Evolutionary conservation across 2,797 vertebrate genomes (phyloP).

Genomic region (Cygnus olor): DNA sequence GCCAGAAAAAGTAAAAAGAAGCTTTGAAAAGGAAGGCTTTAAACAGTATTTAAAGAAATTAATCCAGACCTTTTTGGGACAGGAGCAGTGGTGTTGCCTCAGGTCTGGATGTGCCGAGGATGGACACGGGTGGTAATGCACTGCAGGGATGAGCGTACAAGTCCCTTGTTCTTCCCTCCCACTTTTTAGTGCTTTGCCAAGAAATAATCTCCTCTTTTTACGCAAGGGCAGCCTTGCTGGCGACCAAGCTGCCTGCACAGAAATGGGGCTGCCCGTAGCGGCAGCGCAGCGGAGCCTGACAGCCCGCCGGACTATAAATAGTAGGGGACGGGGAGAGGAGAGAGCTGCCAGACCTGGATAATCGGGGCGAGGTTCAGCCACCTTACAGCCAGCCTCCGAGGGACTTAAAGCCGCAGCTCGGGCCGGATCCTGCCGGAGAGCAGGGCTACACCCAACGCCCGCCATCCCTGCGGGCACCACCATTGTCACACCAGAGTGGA

Average conservation of each 20-base stretch:
- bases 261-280: neutral
- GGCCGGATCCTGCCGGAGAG: neutral
- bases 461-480: neutral
- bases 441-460: fast-evolving
- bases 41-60: neutral
- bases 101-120: neutral
- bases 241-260: neutral
- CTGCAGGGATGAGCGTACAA: neutral
- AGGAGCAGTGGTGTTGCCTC: neutral
- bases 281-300: neutral
- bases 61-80: neutral
- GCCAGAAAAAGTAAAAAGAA: neutral
- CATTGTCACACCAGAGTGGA: fast-evolving
- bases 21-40: neutral
- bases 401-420: slow-evolving; percentile 23
- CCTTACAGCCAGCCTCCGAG: neutral
- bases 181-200: neutral
- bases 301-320: slow-evolving; percentile 51
- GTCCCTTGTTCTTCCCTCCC: neutral
- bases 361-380: neutral
- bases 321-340: neutral
- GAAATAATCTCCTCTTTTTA: neutral
- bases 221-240: neutral
- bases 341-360: slow-evolving; percentile 43
- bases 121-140: fast-evolving